Evolutionary conservation across 2,797 vertebrate species (phyloP).

Genomic region (Hypotaenidia philippensis): DNA sequence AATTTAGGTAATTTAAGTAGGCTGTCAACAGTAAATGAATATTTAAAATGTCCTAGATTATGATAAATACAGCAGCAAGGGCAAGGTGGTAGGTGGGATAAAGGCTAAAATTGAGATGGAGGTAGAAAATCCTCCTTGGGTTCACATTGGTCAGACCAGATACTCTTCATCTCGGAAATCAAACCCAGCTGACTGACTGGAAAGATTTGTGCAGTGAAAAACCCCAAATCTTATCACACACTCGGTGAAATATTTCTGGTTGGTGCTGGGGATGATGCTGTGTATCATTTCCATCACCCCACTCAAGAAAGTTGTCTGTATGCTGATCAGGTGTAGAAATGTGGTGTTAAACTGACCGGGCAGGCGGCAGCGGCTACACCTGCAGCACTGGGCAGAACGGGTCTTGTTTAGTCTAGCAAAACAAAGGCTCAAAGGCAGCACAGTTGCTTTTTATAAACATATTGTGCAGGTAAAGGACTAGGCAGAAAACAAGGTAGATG

Average conservation of each 20-base stretch:
- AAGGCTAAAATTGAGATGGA: background rate
- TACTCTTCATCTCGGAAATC: background rate
- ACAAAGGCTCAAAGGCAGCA: background rate
- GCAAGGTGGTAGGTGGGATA: background rate
- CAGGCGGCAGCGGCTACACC: background rate
- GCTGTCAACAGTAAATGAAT: background rate
- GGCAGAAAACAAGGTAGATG: background rate
- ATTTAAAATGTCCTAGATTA: background rate
- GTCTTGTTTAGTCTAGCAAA: background rate
- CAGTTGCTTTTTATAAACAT: background rate
- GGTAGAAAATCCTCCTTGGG: background rate
- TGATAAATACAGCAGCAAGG: background rate
- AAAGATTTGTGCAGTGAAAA: background rate
- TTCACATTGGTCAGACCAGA: background rate
- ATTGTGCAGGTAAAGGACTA: background rate
- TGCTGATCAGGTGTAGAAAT: background rate
- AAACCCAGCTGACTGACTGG: background rate
- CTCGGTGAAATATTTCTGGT: background rate
- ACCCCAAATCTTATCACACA: rapidly evolving
- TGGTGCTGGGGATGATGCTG: background rate
- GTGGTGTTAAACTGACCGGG: background rate
- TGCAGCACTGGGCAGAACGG: background rate
- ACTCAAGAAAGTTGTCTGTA: background rate
- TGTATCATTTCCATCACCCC: background rate
- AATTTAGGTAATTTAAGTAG: background rate